A percentile compares a stretch with the other conserved stretches of the same genome.
Evolutionary conservation across 2,888 invertebrate genomes (phyloP).

Genomic region (Cryptus viduatorius): DNA sequence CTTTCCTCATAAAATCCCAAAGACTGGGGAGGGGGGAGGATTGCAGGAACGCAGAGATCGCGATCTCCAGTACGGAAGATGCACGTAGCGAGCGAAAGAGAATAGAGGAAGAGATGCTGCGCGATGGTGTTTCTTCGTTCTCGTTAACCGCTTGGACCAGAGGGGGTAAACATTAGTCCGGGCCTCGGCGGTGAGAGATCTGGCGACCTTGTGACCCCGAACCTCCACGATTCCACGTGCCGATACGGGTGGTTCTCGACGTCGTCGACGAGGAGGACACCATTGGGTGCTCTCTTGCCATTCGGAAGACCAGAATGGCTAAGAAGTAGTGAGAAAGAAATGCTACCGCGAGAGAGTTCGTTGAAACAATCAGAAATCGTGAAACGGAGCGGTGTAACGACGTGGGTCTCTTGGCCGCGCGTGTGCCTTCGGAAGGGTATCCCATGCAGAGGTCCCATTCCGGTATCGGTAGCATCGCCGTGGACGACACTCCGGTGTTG

Average conservation of each 20-base stretch:
- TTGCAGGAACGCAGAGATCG: slow-evolving; percentile 48
- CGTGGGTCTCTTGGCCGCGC: slow-evolving; percentile 42
- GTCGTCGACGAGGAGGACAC: slow-evolving; percentile 51
- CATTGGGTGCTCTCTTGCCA: slow-evolving; percentile 5
- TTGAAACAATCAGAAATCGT: slow-evolving; percentile 66
- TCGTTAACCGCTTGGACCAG: slow-evolving; percentile 66
- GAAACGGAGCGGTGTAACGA: slow-evolving; percentile 58
- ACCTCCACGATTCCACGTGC: slow-evolving; percentile 70
- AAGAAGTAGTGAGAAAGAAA: slow-evolving; percentile 42
- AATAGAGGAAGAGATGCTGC: slow-evolving; percentile 61
- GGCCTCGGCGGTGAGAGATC: slow-evolving; percentile 71
- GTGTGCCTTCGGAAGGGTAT: slow-evolving; percentile 29
- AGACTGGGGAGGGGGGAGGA: neutral
- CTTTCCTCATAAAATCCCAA: slow-evolving; percentile 56
- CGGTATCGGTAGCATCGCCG: slow-evolving; percentile 49
- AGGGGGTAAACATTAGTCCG: slow-evolving; percentile 70
- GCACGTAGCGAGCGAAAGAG: slow-evolving; percentile 27
- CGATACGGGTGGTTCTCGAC: slow-evolving; percentile 71
- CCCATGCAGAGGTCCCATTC: slow-evolving; percentile 1
- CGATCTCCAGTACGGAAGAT: slow-evolving; percentile 46
- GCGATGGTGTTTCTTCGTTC: slow-evolving; percentile 65
- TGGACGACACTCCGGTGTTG: slow-evolving; percentile 31
- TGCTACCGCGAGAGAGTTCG: slow-evolving; percentile 20
- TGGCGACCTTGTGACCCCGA: slow-evolving; percentile 71
- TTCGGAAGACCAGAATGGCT: slow-evolving; percentile 45